phyloP scores from a whole-genome alignment of 1,140 invertebrate species.

The Euura lappo region DNA sequence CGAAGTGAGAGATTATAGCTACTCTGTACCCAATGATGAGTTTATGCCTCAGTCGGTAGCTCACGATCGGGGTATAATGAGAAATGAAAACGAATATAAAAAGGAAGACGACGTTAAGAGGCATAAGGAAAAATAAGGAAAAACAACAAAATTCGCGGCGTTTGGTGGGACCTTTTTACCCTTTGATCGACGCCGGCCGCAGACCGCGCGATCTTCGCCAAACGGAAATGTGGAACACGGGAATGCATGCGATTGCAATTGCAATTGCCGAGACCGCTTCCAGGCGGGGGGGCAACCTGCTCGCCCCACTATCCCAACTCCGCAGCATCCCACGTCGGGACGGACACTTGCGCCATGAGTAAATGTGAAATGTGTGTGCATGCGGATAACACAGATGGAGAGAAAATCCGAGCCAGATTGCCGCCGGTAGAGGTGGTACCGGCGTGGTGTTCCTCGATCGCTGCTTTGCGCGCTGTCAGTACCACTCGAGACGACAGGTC shows the following conservation, averaged over 20 bases:
- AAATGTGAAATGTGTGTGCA: not conserved
- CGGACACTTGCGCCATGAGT: not conserved
- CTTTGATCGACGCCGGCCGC: not conserved
- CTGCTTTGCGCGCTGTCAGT: not conserved
- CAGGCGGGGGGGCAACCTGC: not conserved
- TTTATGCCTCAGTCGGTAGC: too few species aligned
- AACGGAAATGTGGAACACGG: constrained; percentile 1
- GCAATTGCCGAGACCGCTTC: not conserved
- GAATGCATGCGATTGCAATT: constrained; percentile 4
- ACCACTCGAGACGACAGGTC: not conserved
- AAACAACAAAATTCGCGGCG: not conserved
- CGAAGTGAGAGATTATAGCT: not conserved
- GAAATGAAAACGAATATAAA: not conserved
- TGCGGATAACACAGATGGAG: not conserved
- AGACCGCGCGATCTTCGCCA: not conserved
- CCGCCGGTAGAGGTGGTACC: not conserved
- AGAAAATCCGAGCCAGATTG: not conserved
- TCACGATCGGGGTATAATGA: too few species aligned
- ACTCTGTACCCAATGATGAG: not conserved
- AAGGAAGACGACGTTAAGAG: not conserved
- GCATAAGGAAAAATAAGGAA: not conserved
- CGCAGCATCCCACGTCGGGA: not conserved
- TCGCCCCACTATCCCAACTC: not conserved
- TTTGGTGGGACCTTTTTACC: not conserved
- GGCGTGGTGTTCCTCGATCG: not conserved